These are phyloP conservation scores for Buceros bicornis DNA, from an alignment of 2,797 vertebrate species.

Conservation along the genomic window DNA sequence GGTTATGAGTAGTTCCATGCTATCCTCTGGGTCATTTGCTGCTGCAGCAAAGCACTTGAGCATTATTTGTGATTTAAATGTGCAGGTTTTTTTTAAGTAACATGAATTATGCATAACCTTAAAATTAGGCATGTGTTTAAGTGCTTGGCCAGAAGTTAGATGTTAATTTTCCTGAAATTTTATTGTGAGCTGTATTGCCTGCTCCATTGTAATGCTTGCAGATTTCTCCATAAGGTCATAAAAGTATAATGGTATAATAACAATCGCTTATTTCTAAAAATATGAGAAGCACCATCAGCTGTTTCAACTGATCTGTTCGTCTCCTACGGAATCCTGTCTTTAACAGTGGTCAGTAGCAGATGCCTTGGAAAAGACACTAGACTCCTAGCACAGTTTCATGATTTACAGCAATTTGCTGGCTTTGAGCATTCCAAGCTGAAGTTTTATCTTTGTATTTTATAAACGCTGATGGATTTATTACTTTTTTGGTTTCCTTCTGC, in stretches of 20 bases:
- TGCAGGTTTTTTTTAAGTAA: background rate
- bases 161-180: background rate
- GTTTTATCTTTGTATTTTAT: background rate
- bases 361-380: background rate
- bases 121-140: slow-evolving; percentile 1
- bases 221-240: background rate
- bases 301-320: background rate
- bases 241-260: background rate
- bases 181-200: background rate
- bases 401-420: background rate
- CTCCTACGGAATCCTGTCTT: background rate
- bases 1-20: background rate
- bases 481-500: background rate
- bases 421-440: background rate
- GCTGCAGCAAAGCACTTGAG: background rate
- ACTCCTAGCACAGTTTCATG: background rate
- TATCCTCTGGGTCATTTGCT: background rate
- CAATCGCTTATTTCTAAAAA: background rate
- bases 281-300: background rate
- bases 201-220: background rate
- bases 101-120: slow-evolving; percentile 1
- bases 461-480: background rate
- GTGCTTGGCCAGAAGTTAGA: background rate
- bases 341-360: background rate
- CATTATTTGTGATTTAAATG: background rate